Evolutionary conservation across 2,797 vertebrate genomes (phyloP), one percentile per base, ranked within the genome.

Genomic region (Semotilus atromaculatus): DNA sequence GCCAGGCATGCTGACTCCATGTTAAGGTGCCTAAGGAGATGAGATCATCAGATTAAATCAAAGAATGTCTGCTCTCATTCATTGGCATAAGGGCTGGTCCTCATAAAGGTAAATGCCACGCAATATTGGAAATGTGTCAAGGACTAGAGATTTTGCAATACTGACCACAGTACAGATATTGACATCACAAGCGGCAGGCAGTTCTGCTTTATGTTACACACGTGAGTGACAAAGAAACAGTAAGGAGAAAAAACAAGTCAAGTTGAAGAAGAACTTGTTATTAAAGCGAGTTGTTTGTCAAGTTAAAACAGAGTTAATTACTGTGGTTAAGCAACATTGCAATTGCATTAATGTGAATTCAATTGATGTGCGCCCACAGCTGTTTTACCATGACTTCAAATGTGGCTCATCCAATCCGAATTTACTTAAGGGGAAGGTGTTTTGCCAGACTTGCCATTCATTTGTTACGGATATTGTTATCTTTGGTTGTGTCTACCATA

Each of bases 31-130:
- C 83, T 80, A 48, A 82, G 83, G 86, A 72, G 36, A 55, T 79
- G 80, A 55, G 81, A 85, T 75, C 80, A 88, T 89, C 82, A 90
- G 86, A 90, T 86, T 79, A 81, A 86, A 71, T 40, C 8, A 45
- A 26, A 85, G 67, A 40, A 70, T 48, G 38, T 18, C 23, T 68
- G 85, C 60, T 26, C 34, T 55, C 45, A 84, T 38, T 79, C 62
- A 83, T 4, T 79, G 60, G 58, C 67, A 85, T 58, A 51, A 58
- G 2, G 18, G 64, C 51, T 53, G 66, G 21, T 43, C 18, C 18
- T n/a, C 21, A 77, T 48, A 16, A 79, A 9, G 9, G 23, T 21
- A 21, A 62, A 78, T 62, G 9, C 5, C 10, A 48, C 34, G 58
- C 40, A 66, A 66, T 6, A 3, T 13, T 58, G 53, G 76, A 79